These are phyloP conservation scores for Zoanthus sansibaricus DNA, from an alignment of 92 coral and sea anemone species.

Conservation along the genomic window DNA sequence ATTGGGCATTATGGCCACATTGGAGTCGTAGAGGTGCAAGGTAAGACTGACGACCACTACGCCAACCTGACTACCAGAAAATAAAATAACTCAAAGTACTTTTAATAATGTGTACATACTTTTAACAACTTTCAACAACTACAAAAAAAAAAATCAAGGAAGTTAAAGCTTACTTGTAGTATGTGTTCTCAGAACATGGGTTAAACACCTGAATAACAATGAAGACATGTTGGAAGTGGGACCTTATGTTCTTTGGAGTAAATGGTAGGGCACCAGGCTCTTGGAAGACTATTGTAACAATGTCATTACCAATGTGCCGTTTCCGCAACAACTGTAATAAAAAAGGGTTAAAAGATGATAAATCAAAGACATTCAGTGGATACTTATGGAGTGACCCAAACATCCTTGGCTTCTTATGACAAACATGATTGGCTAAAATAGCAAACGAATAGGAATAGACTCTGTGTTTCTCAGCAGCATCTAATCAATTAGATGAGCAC, in stretches of 20 bases:
- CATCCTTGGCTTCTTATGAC: too few relatives aligned
- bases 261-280: conserved; percentile 97
- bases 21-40: too few relatives aligned
- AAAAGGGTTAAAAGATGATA: not conserved
- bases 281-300: conserved; percentile 99
- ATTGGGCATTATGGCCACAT: too few relatives aligned
- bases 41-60: too few relatives aligned
- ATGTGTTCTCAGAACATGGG: conserved; percentile 88
- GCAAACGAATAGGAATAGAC: too few relatives aligned
- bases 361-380: not conserved
- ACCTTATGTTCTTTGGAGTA: conserved; percentile 97
- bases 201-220: conserved; percentile 94
- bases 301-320: conserved; percentile 98
- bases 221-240: conserved; percentile 98
- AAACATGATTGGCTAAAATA: too few relatives aligned
- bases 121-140: not conserved
- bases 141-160: not conserved
- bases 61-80: too few relatives aligned
- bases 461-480: too few relatives aligned
- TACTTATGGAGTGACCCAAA: too few relatives aligned
- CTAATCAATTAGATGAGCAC: too few relatives aligned
- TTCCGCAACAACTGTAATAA: conserved; percentile 87
- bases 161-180: conserved; percentile 80
- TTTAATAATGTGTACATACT: too few relatives aligned
- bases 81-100: too few relatives aligned